These are phyloP conservation scores for Dolomedes plantarius DNA, from an alignment of 2,888 invertebrate species.

Conservation along the genomic window DNA sequence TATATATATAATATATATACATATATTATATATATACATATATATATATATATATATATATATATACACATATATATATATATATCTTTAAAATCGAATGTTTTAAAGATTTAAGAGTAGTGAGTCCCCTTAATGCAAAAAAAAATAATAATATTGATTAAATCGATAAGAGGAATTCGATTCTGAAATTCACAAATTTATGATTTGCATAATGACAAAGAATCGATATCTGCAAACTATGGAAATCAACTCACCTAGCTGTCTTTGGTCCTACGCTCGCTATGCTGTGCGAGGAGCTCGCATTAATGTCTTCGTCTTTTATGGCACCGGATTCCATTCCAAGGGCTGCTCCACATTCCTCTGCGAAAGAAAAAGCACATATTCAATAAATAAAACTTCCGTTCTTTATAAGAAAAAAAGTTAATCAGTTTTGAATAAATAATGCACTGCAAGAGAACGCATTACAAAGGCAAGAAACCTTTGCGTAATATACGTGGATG, in stretches of 20 bases:
- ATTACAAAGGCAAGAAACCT: neutral
- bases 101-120: no score
- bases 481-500: no score
- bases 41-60: no score
- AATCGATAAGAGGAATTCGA: no score
- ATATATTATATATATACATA: no score
- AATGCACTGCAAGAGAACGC: neutral
- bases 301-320: conserved; percentile 86
- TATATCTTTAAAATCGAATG: no score
- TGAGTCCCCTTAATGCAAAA: no score
- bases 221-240: neutral
- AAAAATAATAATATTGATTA: no score
- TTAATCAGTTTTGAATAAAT: conserved; percentile 8
- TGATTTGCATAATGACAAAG: neutral
- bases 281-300: conserved; percentile 90
- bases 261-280: conserved; percentile 90
- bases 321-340: conserved; percentile 91
- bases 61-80: no score
- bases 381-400: conserved; percentile 8
- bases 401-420: neutral
- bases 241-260: conserved; percentile 82
- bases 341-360: conserved; percentile 78
- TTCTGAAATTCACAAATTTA: neutral
- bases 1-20: no score
- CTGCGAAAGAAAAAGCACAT: conserved; percentile 32